phyloP scores from a whole-genome alignment of 2,797 vertebrate species.

The Parauchenoglanis punctatus region DNA sequence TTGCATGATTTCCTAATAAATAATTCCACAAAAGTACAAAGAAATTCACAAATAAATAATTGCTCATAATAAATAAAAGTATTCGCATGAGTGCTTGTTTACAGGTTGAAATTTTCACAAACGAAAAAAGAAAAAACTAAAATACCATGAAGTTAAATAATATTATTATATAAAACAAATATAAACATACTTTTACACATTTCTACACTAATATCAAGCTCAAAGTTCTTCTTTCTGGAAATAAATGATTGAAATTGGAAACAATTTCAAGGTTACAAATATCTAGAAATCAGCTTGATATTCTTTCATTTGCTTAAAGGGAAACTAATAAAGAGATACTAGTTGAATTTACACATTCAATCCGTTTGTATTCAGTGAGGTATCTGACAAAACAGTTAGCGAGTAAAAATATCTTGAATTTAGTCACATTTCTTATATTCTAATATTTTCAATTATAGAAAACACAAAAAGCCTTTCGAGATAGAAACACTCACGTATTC shows the following conservation, averaged over 20 bases:
- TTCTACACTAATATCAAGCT: not conserved
- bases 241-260: not conserved
- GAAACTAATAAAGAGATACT: not conserved
- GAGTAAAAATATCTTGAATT: no score
- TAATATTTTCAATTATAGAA: not conserved
- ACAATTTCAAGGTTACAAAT: not conserved
- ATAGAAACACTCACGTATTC: not conserved
- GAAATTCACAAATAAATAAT: not conserved
- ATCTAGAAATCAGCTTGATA: not conserved
- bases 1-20: not conserved
- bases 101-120: not conserved
- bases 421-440: no score
- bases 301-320: not conserved
- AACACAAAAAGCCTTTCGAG: not conserved
- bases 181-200: not conserved
- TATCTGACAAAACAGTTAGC: no score
- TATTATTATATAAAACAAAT: no score
- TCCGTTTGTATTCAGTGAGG: no score
- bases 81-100: not conserved
- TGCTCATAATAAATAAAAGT: not conserved
- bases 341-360: no score
- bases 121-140: no score
- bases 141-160: no score
- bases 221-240: not conserved
- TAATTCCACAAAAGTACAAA: not conserved